Evolutionary conservation across 1,140 invertebrate species (phyloP).

Genomic region (Augochlora pura): DNA sequence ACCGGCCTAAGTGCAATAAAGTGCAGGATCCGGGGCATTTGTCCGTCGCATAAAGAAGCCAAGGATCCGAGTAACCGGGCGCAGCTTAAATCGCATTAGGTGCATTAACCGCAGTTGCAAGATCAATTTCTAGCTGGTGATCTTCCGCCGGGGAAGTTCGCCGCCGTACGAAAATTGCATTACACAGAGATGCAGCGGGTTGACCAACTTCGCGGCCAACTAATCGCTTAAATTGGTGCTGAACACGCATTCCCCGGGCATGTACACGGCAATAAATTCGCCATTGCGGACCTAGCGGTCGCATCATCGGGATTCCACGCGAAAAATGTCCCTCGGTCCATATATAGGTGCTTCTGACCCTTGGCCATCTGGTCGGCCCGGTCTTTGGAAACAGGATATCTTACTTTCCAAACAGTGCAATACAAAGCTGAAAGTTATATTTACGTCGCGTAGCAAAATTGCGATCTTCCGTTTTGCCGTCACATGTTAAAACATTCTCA

Average conservation of each 20-base stretch:
- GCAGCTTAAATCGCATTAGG: background rate
- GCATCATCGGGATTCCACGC: slow-evolving; percentile 10
- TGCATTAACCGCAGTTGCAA: background rate
- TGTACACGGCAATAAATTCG: slow-evolving; percentile 13
- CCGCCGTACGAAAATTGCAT: background rate
- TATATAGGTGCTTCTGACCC: background rate
- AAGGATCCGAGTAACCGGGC: no score
- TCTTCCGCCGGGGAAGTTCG: background rate
- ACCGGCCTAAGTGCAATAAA: no score
- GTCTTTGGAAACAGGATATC: no score
- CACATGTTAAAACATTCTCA: no score
- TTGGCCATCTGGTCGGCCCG: background rate
- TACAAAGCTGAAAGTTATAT: no score
- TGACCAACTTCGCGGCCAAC: background rate
- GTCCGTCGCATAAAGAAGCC: no score
- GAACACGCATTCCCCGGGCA: background rate
- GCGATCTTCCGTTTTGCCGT: no score
- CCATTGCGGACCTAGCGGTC: background rate
- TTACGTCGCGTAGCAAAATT: no score
- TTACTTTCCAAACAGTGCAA: no score
- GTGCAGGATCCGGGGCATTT: no score
- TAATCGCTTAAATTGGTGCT: background rate
- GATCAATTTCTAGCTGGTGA: background rate
- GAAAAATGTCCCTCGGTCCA: background rate
- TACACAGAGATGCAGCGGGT: background rate